A percentile compares a stretch with the other conserved stretches of the same genome.
Evolutionary conservation across 2,888 invertebrate species (phyloP).

Genomic region (Horisme vitalbata): DNA sequence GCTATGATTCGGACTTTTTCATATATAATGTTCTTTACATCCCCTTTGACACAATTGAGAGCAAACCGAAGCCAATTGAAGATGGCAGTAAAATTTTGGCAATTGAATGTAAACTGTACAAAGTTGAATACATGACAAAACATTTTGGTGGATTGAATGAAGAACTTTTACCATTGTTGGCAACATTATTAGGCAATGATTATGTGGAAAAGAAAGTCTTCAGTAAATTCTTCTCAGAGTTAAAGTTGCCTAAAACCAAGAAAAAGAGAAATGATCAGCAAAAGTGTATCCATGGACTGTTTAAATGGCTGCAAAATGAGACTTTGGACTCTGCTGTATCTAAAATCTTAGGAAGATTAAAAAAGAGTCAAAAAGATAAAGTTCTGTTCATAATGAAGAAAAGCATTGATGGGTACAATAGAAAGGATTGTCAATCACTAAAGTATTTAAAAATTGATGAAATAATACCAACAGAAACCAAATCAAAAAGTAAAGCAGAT

Average conservation of each 20-base stretch:
- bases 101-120: constrained; percentile 88
- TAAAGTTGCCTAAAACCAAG: constrained; percentile 83
- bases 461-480: neutral
- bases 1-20: constrained; percentile 97
- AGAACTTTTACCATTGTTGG: constrained; percentile 89
- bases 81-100: constrained; percentile 61
- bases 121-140: constrained; percentile 86
- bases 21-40: constrained; percentile 93
- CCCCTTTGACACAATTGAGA: constrained; percentile 87
- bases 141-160: constrained; percentile 86
- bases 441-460: constrained; percentile 75
- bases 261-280: constrained; percentile 84
- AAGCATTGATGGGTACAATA: constrained; percentile 86
- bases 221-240: constrained; percentile 86
- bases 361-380: constrained; percentile 75
- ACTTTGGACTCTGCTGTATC: constrained; percentile 86
- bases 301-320: constrained; percentile 90
- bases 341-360: constrained; percentile 85
- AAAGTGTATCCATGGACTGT: constrained; percentile 86
- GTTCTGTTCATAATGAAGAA: constrained; percentile 83
- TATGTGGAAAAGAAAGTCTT: constrained; percentile 88
- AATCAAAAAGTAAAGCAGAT: constrained; percentile 2
- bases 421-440: constrained; percentile 81
- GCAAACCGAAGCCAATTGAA: constrained; percentile 61
- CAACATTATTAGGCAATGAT: constrained; percentile 94